These are phyloP conservation scores for Lamellibrachia columna DNA, from an alignment of 2,888 invertebrate genomes.

Conservation along the genomic window DNA sequence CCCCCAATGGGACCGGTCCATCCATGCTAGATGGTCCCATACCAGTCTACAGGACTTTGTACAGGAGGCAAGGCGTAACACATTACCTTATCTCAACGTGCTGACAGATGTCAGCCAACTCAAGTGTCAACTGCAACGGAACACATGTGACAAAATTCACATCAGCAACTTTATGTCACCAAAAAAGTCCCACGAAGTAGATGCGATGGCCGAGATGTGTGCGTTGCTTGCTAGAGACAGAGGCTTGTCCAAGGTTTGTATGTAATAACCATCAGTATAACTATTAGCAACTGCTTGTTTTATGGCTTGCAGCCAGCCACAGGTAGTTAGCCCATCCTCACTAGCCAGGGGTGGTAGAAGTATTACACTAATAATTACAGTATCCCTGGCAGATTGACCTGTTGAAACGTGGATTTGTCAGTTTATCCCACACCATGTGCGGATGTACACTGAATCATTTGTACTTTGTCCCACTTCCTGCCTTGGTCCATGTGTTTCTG, in stretches of 20 bases:
- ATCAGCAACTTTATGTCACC: conserved; percentile 52
- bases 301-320: not conserved
- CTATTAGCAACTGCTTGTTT: not conserved
- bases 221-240: conserved; percentile 40
- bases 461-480: no score
- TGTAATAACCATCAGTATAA: not conserved
- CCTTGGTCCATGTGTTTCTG: no score
- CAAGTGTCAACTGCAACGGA: conserved; percentile 13
- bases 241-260: conserved; percentile 48
- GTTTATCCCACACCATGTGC: no score
- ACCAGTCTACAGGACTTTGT: conserved; percentile 38
- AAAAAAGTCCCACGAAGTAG: conserved; percentile 62
- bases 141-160: conserved; percentile 30
- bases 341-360: no score
- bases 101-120: conserved; percentile 7
- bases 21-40: conserved; percentile 37
- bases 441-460: no score
- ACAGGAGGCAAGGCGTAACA: conserved; percentile 34
- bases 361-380: no score
- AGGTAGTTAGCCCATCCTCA: no score
- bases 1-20: conserved; percentile 23
- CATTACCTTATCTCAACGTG: conserved; percentile 33
- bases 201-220: conserved; percentile 54
- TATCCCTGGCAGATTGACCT: no score
- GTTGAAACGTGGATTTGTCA: no score